Conservation (phyloP, 1,140 invertebrate genomes). For the Diabrotica virgifera region DNA sequence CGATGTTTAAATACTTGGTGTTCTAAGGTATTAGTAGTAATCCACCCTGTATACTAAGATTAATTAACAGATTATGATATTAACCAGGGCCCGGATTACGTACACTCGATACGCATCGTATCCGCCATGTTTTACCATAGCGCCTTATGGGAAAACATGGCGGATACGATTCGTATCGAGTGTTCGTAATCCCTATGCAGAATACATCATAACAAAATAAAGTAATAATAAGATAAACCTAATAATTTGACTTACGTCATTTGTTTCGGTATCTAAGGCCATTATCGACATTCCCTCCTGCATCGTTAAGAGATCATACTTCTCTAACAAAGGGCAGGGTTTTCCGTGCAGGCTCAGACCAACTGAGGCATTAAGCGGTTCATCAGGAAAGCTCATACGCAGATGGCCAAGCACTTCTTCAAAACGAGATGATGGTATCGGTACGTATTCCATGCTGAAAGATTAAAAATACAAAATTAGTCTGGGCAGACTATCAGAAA, state of each 20-base stretch:
- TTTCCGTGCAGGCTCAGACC: constrained; percentile 64
- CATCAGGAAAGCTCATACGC: constrained; percentile 74
- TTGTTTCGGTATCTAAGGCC: constrained; percentile 57
- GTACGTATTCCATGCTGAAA: constrained; percentile 50
- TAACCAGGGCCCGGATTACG: no score
- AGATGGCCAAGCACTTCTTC: constrained; percentile 66
- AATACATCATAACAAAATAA: not conserved
- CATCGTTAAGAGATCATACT: constrained; percentile 67
- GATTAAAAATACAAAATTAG: no score
- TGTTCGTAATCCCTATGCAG: no score
- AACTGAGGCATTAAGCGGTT: constrained; percentile 75
- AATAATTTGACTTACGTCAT: constrained; percentile 52
- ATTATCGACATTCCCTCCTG: constrained; percentile 71
- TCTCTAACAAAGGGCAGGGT: constrained; percentile 67
- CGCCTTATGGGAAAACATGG: no score
- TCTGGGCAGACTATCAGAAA: no score
- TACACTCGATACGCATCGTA: no score
- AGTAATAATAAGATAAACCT: not conserved
- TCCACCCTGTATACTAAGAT: no score
- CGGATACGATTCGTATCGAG: no score
- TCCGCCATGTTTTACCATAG: no score
- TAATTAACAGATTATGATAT: no score
- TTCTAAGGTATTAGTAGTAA: no score
- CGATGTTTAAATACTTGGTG: no score
- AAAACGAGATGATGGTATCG: constrained; percentile 54